Percentiles rank a stretch among this genome's conserved stretches.
Conservation (phyloP, 2,113 vertebrate species). For the Orycteropus afer region DNA sequence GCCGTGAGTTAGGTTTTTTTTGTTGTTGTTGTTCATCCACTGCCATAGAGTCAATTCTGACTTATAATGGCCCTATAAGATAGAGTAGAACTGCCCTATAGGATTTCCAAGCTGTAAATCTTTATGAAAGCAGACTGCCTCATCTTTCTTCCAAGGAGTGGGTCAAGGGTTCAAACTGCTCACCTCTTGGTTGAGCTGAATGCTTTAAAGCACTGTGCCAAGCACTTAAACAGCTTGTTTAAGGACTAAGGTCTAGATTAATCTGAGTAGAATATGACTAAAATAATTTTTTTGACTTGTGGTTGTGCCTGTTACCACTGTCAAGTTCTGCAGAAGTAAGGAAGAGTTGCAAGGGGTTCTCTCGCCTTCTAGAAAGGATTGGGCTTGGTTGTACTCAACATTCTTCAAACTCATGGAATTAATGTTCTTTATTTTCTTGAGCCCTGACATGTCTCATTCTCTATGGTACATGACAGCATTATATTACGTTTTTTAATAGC, state of each 20-base stretch:
- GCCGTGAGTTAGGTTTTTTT: too few species aligned
- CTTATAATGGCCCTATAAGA: too few species aligned
- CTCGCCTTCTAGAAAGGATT: background rate
- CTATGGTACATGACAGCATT: slow-evolving; percentile 42
- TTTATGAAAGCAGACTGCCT: too few species aligned
- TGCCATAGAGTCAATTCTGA: too few species aligned
- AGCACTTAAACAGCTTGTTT: too few species aligned
- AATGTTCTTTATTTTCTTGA: slow-evolving; percentile 47
- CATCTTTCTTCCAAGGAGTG: too few species aligned
- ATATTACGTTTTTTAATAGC: slow-evolving; percentile 63
- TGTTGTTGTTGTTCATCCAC: too few species aligned
- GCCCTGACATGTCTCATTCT: slow-evolving; percentile 48
- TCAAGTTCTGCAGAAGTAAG: background rate
- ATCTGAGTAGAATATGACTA: background rate
- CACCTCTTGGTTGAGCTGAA: too few species aligned
- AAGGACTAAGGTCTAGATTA: background rate
- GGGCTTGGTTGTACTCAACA: background rate
- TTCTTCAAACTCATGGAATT: background rate
- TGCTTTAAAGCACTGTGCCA: too few species aligned
- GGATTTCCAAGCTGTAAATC: too few species aligned
- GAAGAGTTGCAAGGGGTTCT: background rate
- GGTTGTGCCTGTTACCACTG: background rate
- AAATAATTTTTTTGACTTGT: slow-evolving; percentile 20
- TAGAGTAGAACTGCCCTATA: too few species aligned
- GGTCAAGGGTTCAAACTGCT: too few species aligned